Evolutionary conservation across 2,797 vertebrate genomes (phyloP).

Genomic region (Sebastes flavidus): DNA sequence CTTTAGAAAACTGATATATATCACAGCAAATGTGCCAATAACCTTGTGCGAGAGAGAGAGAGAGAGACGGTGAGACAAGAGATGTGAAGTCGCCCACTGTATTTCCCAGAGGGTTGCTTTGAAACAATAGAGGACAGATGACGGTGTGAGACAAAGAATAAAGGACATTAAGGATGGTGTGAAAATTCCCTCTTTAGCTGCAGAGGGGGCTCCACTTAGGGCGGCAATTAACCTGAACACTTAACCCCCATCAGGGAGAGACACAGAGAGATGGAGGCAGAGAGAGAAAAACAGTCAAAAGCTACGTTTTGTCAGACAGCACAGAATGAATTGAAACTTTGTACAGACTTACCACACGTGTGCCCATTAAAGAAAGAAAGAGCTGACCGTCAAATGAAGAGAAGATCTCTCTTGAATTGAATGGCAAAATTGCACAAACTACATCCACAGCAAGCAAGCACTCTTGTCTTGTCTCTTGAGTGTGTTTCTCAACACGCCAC

Average conservation of each 20-base stretch:
- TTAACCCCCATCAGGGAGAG: constrained; percentile 68
- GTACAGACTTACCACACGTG: neutral
- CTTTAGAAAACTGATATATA: constrained; percentile 3
- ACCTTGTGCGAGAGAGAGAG: neutral
- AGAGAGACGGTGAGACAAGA: neutral
- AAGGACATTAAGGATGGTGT: constrained; percentile 56
- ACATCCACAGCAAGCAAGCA: neutral
- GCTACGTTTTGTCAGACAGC: neutral
- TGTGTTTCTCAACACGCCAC: constrained; percentile 4
- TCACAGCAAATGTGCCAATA: neutral
- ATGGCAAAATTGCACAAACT: neutral
- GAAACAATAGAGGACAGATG: constrained; percentile 62
- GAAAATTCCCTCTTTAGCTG: constrained; percentile 55
- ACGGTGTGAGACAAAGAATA: constrained; percentile 47
- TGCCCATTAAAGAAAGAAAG: neutral
- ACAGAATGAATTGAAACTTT: constrained; percentile 1
- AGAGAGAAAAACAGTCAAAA: constrained; percentile 10
- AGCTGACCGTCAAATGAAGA: neutral
- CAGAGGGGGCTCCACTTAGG: constrained; percentile 57
- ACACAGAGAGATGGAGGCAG: constrained; percentile 14
- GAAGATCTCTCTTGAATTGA: neutral
- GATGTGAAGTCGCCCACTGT: constrained; percentile 29
- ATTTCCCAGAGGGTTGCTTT: constrained; percentile 47
- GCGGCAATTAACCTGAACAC: constrained; percentile 74
- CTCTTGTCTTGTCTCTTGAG: neutral